phyloP scores from a whole-genome alignment of 2,888 invertebrate species.

The Tolmerus cingulatus region DNA sequence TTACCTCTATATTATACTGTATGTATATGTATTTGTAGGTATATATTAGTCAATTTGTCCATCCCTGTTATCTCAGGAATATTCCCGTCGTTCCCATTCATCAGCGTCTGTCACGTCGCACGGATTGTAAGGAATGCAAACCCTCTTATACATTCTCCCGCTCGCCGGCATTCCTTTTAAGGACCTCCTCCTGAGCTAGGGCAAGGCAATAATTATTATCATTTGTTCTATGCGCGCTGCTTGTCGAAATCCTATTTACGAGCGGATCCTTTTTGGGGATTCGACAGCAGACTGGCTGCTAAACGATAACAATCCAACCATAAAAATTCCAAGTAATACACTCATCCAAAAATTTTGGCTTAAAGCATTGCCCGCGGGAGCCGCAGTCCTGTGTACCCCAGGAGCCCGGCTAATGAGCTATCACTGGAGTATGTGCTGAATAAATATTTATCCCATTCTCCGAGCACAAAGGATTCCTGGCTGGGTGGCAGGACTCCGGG shows the following conservation, averaged over 20 bases:
- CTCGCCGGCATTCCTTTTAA: not conserved
- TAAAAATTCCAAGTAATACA: not conserved
- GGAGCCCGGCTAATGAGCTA: slow-evolving; percentile 20
- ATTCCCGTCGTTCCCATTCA: not conserved
- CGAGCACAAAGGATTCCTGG: not conserved
- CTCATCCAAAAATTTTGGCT: not conserved
- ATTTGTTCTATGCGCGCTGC: not conserved
- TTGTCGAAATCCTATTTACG: not conserved
- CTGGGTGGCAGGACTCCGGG: not conserved
- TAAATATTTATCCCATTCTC: slow-evolving; percentile 14
- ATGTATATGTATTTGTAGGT: no score
- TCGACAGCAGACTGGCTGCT: not conserved
- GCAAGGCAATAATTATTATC: not conserved
- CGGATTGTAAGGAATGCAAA: not conserved
- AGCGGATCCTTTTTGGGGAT: not conserved
- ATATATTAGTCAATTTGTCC: not conserved
- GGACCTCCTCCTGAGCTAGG: not conserved
- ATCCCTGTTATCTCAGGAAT: not conserved
- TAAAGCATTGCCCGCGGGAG: not conserved
- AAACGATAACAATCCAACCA: not conserved
- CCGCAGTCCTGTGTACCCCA: not conserved
- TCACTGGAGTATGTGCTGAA: slow-evolving; percentile 26
- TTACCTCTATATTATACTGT: no score
- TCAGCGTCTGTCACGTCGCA: not conserved
- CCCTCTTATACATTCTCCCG: not conserved